These are phyloP conservation scores for Phylloscopus trochilus DNA, from an alignment of 2,113 vertebrate species.

Conservation along the genomic window DNA sequence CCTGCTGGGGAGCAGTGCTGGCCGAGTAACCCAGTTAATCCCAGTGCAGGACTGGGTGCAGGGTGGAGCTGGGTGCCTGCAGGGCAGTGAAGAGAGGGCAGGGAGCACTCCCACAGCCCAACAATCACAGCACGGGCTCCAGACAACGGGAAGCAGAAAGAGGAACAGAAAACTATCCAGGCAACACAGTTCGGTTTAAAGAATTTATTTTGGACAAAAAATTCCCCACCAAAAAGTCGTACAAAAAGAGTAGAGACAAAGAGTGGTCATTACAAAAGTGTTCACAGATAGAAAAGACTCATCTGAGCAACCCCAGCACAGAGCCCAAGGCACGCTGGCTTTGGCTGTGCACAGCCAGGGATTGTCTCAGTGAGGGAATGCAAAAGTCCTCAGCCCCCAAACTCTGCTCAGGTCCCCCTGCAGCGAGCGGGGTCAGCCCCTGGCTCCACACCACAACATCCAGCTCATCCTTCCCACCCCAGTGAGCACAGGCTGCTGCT, in stretches of 20 bases:
- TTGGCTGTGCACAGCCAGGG: background rate
- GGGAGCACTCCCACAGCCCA: background rate
- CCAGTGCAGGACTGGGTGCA: background rate
- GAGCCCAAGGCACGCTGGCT: background rate
- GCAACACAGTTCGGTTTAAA: background rate
- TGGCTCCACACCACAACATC: background rate
- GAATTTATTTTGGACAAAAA: constrained; percentile 29
- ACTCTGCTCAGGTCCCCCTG: background rate
- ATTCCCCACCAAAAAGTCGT: background rate
- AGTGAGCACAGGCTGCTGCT: background rate
- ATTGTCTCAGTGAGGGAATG: constrained; percentile 46
- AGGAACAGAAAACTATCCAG: background rate
- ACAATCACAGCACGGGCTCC: background rate
- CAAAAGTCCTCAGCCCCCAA: constrained; percentile 11
- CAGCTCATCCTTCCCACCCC: background rate
- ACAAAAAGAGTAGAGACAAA: constrained; percentile 1
- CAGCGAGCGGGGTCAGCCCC: background rate
- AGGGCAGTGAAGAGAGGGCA: background rate
- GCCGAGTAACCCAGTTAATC: background rate
- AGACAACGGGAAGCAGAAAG: background rate
- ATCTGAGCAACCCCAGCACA: background rate
- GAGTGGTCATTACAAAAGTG: constrained; percentile 1
- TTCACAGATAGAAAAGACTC: constrained; percentile 4
- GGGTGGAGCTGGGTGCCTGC: background rate
- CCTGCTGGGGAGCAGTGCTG: background rate